Evolutionary conservation across 1,140 invertebrate species (phyloP).

Genomic region (Sitodiplosis mosellana): DNA sequence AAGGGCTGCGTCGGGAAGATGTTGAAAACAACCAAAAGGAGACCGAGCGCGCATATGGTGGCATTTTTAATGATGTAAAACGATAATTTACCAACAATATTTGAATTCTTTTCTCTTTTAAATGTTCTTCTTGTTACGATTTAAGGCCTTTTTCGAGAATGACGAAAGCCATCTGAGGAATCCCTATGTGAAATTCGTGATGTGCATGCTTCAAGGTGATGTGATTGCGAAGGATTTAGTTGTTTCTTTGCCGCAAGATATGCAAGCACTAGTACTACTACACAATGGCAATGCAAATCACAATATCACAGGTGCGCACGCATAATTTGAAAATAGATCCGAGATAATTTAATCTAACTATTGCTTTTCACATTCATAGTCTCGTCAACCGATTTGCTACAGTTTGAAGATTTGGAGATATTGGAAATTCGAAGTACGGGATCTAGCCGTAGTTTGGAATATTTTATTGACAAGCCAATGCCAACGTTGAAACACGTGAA

Average conservation of each 20-base stretch:
- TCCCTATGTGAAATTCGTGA: constrained; percentile 31
- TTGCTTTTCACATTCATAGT: neutral
- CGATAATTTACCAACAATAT: no score
- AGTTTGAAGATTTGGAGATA: constrained; percentile 32
- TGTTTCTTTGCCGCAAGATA: constrained; percentile 28
- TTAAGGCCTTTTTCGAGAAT: constrained; percentile 20
- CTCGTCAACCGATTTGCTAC: constrained; percentile 2
- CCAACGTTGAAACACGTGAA: constrained; percentile 26
- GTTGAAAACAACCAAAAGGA: constrained; percentile 8
- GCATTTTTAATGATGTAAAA: no score
- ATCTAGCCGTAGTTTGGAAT: constrained; percentile 14
- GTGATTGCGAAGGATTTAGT: constrained; percentile 26
- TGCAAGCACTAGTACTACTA: constrained; percentile 31
- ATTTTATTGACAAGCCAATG: constrained; percentile 26
- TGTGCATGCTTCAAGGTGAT: constrained; percentile 33
- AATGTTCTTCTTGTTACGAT: neutral
- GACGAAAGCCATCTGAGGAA: constrained; percentile 16
- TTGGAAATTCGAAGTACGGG: constrained; percentile 36
- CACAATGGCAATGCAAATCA: constrained; percentile 26
- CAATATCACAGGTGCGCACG: constrained; percentile 12
- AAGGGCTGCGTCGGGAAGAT: constrained; percentile 12
- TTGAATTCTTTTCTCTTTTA: constrained; percentile 9
- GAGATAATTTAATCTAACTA: neutral
- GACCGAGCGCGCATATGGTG: constrained; percentile 8
- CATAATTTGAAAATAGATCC: neutral